Conservation (phyloP, 2,113 vertebrate species). For the Thermophis baileyi region DNA sequence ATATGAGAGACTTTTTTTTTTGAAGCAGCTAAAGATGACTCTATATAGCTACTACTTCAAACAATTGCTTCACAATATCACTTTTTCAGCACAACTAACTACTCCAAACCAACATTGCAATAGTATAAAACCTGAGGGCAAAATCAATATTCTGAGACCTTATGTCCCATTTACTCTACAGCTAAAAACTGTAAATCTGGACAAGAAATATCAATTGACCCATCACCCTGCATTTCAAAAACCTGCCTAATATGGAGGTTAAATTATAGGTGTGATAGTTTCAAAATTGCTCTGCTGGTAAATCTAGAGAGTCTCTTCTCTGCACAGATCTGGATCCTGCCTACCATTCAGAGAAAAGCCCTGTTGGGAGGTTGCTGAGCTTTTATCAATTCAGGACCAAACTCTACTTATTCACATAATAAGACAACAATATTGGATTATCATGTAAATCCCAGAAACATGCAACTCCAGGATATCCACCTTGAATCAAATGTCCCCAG, state of each 20-base stretch:
- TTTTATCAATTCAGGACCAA: background rate
- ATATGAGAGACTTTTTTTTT: background rate
- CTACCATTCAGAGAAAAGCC: background rate
- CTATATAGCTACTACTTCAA: conserved; percentile 21
- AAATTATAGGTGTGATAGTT: background rate
- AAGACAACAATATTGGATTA: background rate
- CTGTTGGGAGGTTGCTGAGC: background rate
- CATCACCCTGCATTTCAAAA: conserved; percentile 30
- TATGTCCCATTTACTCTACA: conserved; percentile 11
- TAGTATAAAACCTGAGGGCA: conserved; percentile 28
- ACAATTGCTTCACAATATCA: conserved; percentile 25
- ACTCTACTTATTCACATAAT: background rate
- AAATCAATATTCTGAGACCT: conserved; percentile 45
- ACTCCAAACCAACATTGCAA: conserved; percentile 47
- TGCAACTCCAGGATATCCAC: background rate
- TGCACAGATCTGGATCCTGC: background rate
- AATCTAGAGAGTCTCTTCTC: background rate
- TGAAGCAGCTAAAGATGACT: conserved; percentile 12
- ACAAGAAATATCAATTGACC: conserved; percentile 27
- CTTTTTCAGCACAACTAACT: conserved; percentile 53
- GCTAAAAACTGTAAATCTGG: conserved; percentile 46
- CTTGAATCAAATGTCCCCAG: background rate
- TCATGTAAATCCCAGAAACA: background rate
- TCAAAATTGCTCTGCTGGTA: background rate
- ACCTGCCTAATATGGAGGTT: conserved; percentile 22